Base-by-base conservation (phyloP, 2,888 invertebrate species). In the Thereva nobilitata region DNA sequence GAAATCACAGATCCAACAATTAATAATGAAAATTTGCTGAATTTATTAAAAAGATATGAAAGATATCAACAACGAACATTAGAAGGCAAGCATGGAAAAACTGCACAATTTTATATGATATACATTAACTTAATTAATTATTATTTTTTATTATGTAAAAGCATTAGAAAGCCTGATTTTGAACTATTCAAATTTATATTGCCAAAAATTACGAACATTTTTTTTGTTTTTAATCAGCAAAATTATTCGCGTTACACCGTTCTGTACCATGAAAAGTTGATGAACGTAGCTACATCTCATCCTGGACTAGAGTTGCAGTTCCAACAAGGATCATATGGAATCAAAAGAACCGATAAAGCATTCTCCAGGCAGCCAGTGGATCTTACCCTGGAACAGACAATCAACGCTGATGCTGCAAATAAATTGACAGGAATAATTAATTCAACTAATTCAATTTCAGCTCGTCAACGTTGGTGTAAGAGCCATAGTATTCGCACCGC, bases 251-350 rank as follows among this genome's bases (percentile, higher is more conserved):
- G 57, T 3, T 57, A 45, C 8, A 45, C 45, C 5, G 57, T 45
- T 8, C 7, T 34, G 45, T 57, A 57, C n/a, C 35, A 35, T 3
- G 57, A 42, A 5, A 57, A 57, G 4, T 45, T 57, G 34, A 40
- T 56, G 8, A 42, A 56, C 5, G 56, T 56, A 41, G 7, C n/a
- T 10, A 23, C 4, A 56, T 12, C 56, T 56, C 56, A 56, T 42
- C 56, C 56, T 10, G 66, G 49, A 8, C 37, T 56, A 74, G 75
- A 63, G n/a, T 65, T 71, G 42, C 68, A 72, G 52, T 71, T 77
- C n/a, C 53, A 72, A 70, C 68, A 70, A 40, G 75, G 77, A 5
- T 73, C 37, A 41, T 75, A 78, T 68, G 74, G 76, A 8, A 72
- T 78, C 52, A 72, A 72, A 73, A 68, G 77, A 68, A 78, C 67